Percentiles rank a stretch among this genome's conserved stretches.
These are phyloP conservation scores for Venustoraphidia nigricollis DNA, from an alignment of 2,888 invertebrate species.

Conservation along the genomic window DNA sequence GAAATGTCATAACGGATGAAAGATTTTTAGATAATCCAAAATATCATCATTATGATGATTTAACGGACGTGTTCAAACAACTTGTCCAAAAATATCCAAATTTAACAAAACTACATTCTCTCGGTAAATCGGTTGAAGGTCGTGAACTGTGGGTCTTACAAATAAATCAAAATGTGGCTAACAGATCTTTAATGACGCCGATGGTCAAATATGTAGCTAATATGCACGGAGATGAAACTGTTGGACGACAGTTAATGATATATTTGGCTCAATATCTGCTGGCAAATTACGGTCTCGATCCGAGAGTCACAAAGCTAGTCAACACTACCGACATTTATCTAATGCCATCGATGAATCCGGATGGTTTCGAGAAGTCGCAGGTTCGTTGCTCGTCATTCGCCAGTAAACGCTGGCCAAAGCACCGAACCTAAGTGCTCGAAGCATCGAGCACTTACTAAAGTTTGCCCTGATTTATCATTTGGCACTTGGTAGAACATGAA, in stretches of 20 bases:
- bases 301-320: conserved; percentile 59
- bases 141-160: conserved; percentile 70
- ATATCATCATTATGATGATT: conserved; percentile 56
- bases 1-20: conserved; percentile 26
- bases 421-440: no score
- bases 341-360: conserved; percentile 96
- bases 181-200: conserved; percentile 49
- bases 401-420: not conserved
- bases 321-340: conserved; percentile 83
- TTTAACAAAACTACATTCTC: conserved; percentile 50
- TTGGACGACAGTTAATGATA: conserved; percentile 72
- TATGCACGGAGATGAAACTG: conserved; percentile 91
- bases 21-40: conserved; percentile 38
- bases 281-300: conserved; percentile 51
- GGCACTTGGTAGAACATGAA: no score
- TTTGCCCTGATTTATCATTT: no score
- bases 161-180: conserved; percentile 53
- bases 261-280: conserved; percentile 75
- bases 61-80: conserved; percentile 45
- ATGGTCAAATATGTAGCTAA: conserved; percentile 91
- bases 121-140: conserved; percentile 74
- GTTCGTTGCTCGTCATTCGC: conserved; percentile 29
- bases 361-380: conserved; percentile 78
- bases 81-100: conserved; percentile 50
- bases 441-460: no score